A percentile compares a stretch with the other conserved stretches of the same genome.
Evolutionary conservation across 2,797 vertebrate species (phyloP).

Genomic region (Luscinia luscinia): DNA sequence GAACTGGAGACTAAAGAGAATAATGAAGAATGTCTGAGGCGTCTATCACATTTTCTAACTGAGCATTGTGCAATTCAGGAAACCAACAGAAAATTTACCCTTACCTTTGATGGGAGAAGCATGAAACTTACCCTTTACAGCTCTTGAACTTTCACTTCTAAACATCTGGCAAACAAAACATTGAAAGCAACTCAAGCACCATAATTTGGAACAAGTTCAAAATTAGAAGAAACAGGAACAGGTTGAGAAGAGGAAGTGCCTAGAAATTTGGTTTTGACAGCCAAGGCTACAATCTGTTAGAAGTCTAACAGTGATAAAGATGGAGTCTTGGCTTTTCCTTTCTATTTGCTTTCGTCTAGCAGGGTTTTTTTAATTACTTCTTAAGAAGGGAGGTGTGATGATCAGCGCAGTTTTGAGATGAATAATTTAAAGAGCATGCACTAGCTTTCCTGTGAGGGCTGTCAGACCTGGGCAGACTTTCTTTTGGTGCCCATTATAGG

Average conservation of each 20-base stretch:
- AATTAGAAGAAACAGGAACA: background rate
- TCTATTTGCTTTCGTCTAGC: background rate
- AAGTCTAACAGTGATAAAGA: background rate
- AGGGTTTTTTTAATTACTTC: background rate
- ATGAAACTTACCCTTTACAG: background rate
- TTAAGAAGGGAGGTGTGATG: background rate
- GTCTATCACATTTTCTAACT: background rate
- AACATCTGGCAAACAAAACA: background rate
- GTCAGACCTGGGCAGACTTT: background rate
- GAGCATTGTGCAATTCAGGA: background rate
- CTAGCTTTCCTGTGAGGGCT: background rate
- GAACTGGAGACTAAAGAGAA: background rate
- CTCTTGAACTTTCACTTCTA: background rate
- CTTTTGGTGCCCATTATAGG: background rate
- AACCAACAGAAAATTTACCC: background rate
- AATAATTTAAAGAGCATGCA: background rate
- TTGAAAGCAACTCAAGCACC: background rate
- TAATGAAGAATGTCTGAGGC: background rate
- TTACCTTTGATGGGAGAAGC: background rate
- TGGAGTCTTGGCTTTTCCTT: background rate
- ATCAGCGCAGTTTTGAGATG: background rate
- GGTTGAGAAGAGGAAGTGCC: background rate
- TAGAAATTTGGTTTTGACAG: background rate
- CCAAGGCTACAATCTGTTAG: background rate
- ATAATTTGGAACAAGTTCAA: background rate